These are phyloP conservation scores for Pelochelys cantorii DNA, from an alignment of 2,797 vertebrate species.

Conservation along the genomic window DNA sequence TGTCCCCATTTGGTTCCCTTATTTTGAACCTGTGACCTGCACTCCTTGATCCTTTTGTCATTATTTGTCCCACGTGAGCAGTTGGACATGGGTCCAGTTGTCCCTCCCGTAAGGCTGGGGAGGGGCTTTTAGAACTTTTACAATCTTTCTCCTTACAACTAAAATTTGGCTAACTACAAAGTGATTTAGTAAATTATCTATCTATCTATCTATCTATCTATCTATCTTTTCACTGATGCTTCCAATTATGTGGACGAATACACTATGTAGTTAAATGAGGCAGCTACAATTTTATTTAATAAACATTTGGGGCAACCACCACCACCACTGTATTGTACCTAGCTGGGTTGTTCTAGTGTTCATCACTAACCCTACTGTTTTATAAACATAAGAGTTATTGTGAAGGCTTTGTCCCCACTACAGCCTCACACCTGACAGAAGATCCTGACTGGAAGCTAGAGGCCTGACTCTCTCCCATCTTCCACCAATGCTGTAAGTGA, in stretches of 20 bases:
- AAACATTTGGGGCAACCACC: neutral
- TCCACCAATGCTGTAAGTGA: neutral
- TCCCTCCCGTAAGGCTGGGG: no score
- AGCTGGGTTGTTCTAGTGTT: neutral
- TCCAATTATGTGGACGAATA: neutral
- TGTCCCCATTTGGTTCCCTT: no score
- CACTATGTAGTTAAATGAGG: neutral
- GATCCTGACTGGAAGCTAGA: slow-evolving; percentile 12
- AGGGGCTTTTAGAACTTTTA: no score
- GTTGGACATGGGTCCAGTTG: no score
- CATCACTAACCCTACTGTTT: no score
- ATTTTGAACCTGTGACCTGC: no score
- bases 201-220: no score
- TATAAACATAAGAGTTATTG: neutral
- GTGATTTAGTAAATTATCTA: neutral
- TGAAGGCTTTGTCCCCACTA: neutral
- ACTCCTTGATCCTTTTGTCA: no score
- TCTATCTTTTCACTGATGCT: neutral
- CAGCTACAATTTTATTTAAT: neutral
- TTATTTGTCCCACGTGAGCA: no score
- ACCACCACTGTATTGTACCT: neutral
- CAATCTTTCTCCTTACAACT: no score
- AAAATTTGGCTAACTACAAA: neutral
- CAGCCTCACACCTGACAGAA: neutral
- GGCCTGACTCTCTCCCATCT: neutral